Base-by-base conservation (phyloP, 2,888 invertebrate species). In the Stenodera caucasica region DNA sequence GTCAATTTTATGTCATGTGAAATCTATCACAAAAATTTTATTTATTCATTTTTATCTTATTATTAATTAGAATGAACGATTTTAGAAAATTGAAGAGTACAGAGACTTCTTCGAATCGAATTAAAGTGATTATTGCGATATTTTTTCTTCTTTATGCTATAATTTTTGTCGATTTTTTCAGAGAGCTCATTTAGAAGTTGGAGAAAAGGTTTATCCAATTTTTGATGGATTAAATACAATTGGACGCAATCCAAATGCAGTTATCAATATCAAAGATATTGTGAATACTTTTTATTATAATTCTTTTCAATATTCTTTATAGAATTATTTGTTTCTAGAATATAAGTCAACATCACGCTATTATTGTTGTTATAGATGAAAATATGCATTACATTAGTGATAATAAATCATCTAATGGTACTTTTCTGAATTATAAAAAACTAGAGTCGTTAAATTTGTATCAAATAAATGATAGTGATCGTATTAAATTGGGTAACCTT, bases 261-360 rank as follows among this genome's bases (percentile, higher is more conserved):
- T 72, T 33, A 69, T 79, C 11, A 74, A 76, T 55, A 66, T 80
- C n/a, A 76, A 74, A 67, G 68, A 77, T 67, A 49, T 72, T 66
- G 79, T 80, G 72, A 68, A 67, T 65, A 55, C 26, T n/a, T 40
- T 53, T 23, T 51, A 45, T 23, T 7, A 14, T 45, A 21, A 3
- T 50, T 14, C 35, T 6, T 15, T 37, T 30, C 14, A 52, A 8
- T 51, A 29, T 3, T 7, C 2, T 32, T 55, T 14, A 45, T 11
- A 21, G 45, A 21, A 32, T 29, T 21, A 14, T 32, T 29, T n/a
- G 9, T 49, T 70, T 72, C 57, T 58, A 80, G 80, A 75, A 68
- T 55, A 70, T 79, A 11, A 80, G 80, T 60, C 77, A 79, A 52
- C 70, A 77, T 53, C 80, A 80, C 62, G 78, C 78, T n/a, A 54